Conservation (phyloP, 35 echinoderm and acorn worm genomes). For the Amphiura filiformis region DNA sequence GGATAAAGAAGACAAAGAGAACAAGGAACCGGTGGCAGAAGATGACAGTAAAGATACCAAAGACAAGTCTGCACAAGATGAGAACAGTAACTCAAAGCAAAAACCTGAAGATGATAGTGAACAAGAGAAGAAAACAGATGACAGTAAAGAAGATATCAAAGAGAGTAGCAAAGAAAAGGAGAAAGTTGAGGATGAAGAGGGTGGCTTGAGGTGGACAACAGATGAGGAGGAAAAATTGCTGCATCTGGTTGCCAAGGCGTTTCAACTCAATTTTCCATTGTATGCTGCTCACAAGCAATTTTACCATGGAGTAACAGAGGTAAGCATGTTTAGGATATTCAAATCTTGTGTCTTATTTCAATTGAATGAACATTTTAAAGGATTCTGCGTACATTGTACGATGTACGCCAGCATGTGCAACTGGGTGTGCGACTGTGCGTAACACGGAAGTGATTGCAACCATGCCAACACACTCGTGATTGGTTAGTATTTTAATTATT, state of each 20-base stretch:
- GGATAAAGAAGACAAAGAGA: constrained; percentile 4
- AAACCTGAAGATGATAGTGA: not conserved
- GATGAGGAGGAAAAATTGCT: constrained; percentile 29
- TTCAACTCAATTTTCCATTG: constrained; percentile 81
- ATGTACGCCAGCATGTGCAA: too few relatives aligned
- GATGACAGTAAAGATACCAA: not conserved
- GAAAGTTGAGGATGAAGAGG: constrained; percentile 11
- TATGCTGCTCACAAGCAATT: constrained; percentile 88
- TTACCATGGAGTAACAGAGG: constrained; percentile 65
- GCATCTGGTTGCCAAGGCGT: constrained; percentile 73
- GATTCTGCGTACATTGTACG: not conserved
- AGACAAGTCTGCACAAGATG: not conserved
- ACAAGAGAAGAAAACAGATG: constrained; percentile 1
- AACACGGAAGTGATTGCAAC: too few relatives aligned
- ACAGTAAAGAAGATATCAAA: constrained; percentile 2
- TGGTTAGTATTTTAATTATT: too few relatives aligned
- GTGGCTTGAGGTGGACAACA: constrained; percentile 15
- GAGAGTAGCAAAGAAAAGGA: constrained; percentile 2
- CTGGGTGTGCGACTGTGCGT: not conserved
- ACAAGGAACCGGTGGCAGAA: not conserved
- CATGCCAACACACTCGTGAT: too few relatives aligned
- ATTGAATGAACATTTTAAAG: not conserved
- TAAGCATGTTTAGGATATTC: constrained; percentile 28
- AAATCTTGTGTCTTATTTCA: not conserved
- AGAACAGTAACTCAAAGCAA: not conserved